Percentiles rank a stretch among this genome's conserved stretches.
Conservation (phyloP, 1,140 invertebrate genomes). For the Piezodorus guildinii region DNA sequence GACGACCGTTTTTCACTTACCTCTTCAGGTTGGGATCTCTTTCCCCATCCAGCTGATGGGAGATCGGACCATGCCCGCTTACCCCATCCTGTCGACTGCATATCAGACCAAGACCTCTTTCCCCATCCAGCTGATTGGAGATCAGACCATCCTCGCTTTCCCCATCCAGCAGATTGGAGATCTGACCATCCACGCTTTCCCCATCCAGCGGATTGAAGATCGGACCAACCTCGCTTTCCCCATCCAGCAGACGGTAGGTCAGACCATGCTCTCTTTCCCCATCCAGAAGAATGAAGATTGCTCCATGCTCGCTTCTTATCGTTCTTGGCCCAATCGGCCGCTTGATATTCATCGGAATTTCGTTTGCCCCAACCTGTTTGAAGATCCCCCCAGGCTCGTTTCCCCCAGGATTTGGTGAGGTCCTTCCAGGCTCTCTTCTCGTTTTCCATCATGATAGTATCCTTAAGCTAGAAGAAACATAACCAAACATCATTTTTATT, state of each 20-base stretch:
- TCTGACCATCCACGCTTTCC: constrained; percentile 30
- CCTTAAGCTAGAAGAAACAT: not conserved
- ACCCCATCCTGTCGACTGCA: constrained; percentile 27
- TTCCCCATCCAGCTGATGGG: constrained; percentile 27
- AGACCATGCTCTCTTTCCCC: constrained; percentile 31
- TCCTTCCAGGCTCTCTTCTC: constrained; percentile 30
- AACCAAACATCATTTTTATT: not conserved
- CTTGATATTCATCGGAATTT: constrained; percentile 27
- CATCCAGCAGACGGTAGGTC: constrained; percentile 28
- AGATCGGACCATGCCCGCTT: constrained; percentile 29
- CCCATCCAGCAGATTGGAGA: constrained; percentile 29
- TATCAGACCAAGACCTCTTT: constrained; percentile 23
- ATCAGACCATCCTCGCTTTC: constrained; percentile 27
- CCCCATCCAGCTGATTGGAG: constrained; percentile 25
- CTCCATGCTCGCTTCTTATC: constrained; percentile 26
- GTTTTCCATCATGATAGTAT: not conserved
- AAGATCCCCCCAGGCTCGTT: constrained; percentile 24
- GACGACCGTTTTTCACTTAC: too few species aligned
- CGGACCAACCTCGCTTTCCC: constrained; percentile 30
- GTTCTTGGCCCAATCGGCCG: constrained; percentile 28
- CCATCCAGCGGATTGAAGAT: constrained; percentile 29
- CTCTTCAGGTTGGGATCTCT: constrained; percentile 19
- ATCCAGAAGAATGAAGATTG: constrained; percentile 28
- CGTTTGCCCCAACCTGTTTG: constrained; percentile 30
- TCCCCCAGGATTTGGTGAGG: constrained; percentile 27